These are phyloP conservation scores for Rallus crepitans DNA, from an alignment of 2,797 vertebrate genomes.

Conservation along the genomic window DNA sequence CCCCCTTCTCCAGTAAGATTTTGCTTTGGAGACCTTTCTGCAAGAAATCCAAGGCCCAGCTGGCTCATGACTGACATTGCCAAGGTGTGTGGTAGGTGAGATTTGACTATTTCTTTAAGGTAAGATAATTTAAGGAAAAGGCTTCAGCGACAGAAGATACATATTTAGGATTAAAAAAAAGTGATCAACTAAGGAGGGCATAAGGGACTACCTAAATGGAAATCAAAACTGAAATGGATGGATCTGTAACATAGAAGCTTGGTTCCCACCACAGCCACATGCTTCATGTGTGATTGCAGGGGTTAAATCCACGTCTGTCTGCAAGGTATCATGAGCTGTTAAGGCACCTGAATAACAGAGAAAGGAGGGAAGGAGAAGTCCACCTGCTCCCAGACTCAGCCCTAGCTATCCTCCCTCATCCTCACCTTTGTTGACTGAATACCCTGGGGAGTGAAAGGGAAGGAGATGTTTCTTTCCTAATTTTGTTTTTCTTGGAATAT, in stretches of 20 bases:
- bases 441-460: neutral
- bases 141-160: neutral
- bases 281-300: rapidly evolving
- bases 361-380: neutral
- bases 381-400: neutral
- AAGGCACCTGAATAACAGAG: neutral
- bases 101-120: neutral
- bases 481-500: neutral
- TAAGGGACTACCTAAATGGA: neutral
- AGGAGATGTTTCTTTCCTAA: neutral
- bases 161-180: neutral
- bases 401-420: neutral
- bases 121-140: neutral
- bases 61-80: too few relatives aligned
- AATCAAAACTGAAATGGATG: neutral
- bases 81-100: neutral
- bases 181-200: neutral
- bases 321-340: neutral
- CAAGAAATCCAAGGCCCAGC: neutral
- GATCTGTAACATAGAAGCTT: neutral
- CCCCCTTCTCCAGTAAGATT: neutral
- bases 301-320: neutral
- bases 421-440: neutral
- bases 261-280: neutral
- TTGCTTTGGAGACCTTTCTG: neutral